A percentile compares a stretch with the other conserved stretches of the same genome.
These are phyloP conservation scores for Gambusia holbrooki DNA, from an alignment of 2,113 vertebrate species.

Conservation along the genomic window DNA sequence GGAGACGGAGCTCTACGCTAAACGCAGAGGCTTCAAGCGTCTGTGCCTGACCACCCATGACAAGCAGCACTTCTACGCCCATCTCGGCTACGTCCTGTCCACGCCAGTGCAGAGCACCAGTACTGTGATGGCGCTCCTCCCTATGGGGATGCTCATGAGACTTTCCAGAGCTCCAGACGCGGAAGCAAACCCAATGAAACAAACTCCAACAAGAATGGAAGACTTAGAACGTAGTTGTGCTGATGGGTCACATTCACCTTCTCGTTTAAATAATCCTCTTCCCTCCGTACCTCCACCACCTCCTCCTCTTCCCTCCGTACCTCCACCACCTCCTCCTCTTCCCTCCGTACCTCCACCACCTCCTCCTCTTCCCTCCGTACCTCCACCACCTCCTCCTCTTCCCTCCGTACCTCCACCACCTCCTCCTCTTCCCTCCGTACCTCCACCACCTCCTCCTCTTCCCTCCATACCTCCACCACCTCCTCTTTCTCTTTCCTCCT, in stretches of 20 bases:
- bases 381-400: not conserved
- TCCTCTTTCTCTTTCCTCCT: not conserved
- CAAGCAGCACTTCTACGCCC: slow-evolving; percentile 91
- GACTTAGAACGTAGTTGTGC: not conserved
- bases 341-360: not conserved
- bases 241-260: slow-evolving; percentile 11
- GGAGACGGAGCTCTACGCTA: slow-evolving; percentile 85
- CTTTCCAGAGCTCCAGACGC: slow-evolving; percentile 70
- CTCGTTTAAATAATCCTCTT: slow-evolving; percentile 18
- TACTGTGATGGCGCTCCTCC: slow-evolving; percentile 80
- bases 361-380: not conserved
- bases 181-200: not conserved
- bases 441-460: not conserved
- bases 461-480: not conserved
- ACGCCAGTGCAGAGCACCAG: slow-evolving; percentile 87
- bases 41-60: slow-evolving; percentile 93
- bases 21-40: slow-evolving; percentile 76
- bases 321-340: not conserved
- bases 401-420: not conserved
- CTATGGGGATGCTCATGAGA: slow-evolving; percentile 79
- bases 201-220: not conserved
- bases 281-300: not conserved
- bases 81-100: slow-evolving; percentile 86
- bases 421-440: not conserved
- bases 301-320: not conserved